phyloP scores from a whole-genome alignment of 2,888 invertebrate genomes.

The Lycophotia porphyrea region DNA sequence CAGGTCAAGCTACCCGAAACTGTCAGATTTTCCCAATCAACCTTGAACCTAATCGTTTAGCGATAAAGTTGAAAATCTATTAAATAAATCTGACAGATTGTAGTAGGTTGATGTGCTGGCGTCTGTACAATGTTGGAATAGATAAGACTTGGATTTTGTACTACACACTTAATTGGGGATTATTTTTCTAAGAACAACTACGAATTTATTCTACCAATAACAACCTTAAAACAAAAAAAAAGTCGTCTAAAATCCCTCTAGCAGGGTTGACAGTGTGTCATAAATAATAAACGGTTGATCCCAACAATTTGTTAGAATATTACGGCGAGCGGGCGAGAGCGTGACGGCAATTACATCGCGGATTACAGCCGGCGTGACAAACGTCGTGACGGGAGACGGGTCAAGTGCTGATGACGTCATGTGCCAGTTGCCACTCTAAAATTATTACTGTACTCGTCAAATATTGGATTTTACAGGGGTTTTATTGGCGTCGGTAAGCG shows the following conservation, averaged over 20 bases:
- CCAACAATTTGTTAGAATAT: slow-evolving; percentile 68
- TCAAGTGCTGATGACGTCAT: slow-evolving; percentile 59
- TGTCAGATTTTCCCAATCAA: too few relatives aligned
- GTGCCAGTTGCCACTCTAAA: slow-evolving; percentile 40
- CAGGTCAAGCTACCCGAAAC: too few relatives aligned
- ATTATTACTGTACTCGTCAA: slow-evolving; percentile 49
- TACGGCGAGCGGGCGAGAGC: slow-evolving; percentile 54
- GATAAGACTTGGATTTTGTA: background rate
- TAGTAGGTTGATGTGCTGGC: too few relatives aligned
- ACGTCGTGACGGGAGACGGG: slow-evolving; percentile 58
- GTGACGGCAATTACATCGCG: slow-evolving; percentile 63
- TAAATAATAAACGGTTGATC: slow-evolving; percentile 68
- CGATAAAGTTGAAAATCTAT: too few relatives aligned
- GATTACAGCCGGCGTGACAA: slow-evolving; percentile 67
- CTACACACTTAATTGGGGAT: too few relatives aligned
- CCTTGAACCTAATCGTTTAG: too few relatives aligned
- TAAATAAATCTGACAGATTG: too few relatives aligned
- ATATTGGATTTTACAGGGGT: slow-evolving; percentile 44
- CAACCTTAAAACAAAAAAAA: slow-evolving; percentile 13
- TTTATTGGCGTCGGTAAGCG: slow-evolving; percentile 18
- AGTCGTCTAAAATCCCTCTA: slow-evolving; percentile 31
- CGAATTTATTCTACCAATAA: background rate
- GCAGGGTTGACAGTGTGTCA: slow-evolving; percentile 59
- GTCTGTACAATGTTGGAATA: too few relatives aligned
- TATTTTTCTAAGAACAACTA: slow-evolving; percentile 1